A percentile compares a stretch with the other conserved stretches of the same genome.
phyloP scores from a whole-genome alignment of 1,140 invertebrate genomes.

The Sesamia nonagrioides region DNA sequence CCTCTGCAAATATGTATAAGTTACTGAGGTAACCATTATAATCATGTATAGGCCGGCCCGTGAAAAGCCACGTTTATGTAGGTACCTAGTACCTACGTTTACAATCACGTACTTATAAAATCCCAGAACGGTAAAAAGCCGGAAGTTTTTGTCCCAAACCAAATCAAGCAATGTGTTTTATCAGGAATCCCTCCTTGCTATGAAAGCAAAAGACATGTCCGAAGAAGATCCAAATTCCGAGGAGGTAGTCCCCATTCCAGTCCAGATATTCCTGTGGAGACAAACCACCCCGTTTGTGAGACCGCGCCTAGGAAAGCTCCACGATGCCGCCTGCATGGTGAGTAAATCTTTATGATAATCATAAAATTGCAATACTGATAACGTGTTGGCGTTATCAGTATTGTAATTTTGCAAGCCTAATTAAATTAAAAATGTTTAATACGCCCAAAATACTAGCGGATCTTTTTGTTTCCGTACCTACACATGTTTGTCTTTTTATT shows the following conservation, averaged over 20 bases:
- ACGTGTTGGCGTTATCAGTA: too few relatives aligned
- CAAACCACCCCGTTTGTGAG: slow-evolving; percentile 98
- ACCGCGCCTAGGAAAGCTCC: slow-evolving; percentile 97
- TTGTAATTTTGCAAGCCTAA: too few relatives aligned
- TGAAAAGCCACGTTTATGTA: too few relatives aligned
- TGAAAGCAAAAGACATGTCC: slow-evolving; percentile 73
- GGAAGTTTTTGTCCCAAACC: neutral
- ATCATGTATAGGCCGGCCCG: too few relatives aligned
- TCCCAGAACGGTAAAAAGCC: too few relatives aligned
- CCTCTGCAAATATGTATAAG: too few relatives aligned
- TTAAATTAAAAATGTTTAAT: slow-evolving; percentile 47
- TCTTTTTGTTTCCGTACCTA: neutral
- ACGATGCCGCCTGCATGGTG: slow-evolving; percentile 98
- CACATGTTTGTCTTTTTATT: neutral
- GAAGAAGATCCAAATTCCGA: slow-evolving; percentile 90
- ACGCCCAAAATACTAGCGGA: slow-evolving; percentile 15
- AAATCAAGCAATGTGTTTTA: slow-evolving; percentile 1
- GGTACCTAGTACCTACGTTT: too few relatives aligned
- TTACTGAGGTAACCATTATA: too few relatives aligned
- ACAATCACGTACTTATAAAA: too few relatives aligned
- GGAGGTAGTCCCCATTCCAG: slow-evolving; percentile 96
- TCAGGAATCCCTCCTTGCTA: slow-evolving; percentile 51
- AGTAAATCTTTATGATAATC: slow-evolving; percentile 53
- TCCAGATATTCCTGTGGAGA: slow-evolving; percentile 99
- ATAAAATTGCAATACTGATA: slow-evolving; percentile 11